Base-by-base conservation (phyloP, 2,888 invertebrate genomes). In the Diplolepis rosae region DNA sequence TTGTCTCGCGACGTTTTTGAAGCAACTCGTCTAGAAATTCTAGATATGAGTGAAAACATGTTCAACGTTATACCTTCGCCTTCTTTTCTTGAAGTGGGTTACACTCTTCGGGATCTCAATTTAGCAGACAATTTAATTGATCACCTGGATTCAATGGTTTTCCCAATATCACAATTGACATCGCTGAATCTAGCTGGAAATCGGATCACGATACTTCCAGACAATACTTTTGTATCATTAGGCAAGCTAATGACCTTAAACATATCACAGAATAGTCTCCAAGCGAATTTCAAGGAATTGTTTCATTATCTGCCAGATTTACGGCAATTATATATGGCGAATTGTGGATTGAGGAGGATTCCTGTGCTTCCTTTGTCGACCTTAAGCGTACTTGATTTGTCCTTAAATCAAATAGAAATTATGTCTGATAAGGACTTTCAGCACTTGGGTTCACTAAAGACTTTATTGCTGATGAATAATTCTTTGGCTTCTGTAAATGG, bases 121-220 rank as follows among this genome's bases (percentile, higher is more conserved):
- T 90, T 97, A 84, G 93, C 94, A 0, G 91, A 92, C 77, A 97
- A 97, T 87, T 93, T 92, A 77, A 91, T 97, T 76, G 96, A 96
- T 86, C 96, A 95, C 86, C 91, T 97, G 79, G 96, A 97, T 88
- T 94, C 95, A 79, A 95, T 95, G 74, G 95, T 96, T 89, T 96
- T 96, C 85, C 93, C 95, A 50, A 95, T 94, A 32, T 94, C 95
- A 67, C 94, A 94, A 86, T 90, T 97, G 52, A 92, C 94, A 70
- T 93, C 92, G 80, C 90, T 97, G 70, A 94, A 95, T 89, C 89
- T 97, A 83, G 94, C 94, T 54, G 92, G 92, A 83, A 97, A 97
- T 89, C 93, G 94, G 83, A 91, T 96, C 74, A 95, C 95, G 18
- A 95, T 96, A 76, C 89, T 97, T 77, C 96, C 96, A 2, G 96